Percentiles rank a stretch among this genome's conserved stretches.
These are phyloP conservation scores for Spicauda simplicius DNA, from an alignment of 2,888 invertebrate genomes.

Conservation along the genomic window DNA sequence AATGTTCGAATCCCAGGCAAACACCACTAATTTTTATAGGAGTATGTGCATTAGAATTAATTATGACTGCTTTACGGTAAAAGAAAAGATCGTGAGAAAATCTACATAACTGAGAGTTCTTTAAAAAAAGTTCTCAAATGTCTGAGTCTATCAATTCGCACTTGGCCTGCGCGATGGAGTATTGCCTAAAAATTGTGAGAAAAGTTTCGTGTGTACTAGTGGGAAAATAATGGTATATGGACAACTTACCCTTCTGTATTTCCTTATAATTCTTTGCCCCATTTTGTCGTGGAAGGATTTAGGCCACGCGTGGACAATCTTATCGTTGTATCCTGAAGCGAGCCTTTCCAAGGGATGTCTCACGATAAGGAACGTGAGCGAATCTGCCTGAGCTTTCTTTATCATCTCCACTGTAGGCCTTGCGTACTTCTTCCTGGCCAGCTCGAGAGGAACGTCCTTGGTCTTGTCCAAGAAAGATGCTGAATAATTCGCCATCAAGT, in stretches of 20 bases:
- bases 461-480: conserved; percentile 91
- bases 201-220: no score
- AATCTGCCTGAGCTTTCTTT: conserved; percentile 89
- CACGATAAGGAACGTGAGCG: conserved; percentile 92
- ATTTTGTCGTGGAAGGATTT: conserved; percentile 93
- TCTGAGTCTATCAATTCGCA: no score
- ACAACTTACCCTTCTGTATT: conserved; percentile 87
- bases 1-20: no score
- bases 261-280: conserved; percentile 90
- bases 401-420: conserved; percentile 90
- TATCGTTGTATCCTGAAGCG: conserved; percentile 93
- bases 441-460: conserved; percentile 90
- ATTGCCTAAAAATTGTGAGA: no score
- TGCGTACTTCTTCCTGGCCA: conserved; percentile 92
- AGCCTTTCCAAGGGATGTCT: conserved; percentile 92
- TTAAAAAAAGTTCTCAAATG: no score
- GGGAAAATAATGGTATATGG: no score
- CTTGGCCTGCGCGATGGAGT: no score
- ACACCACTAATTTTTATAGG: no score
- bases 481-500: conserved; percentile 92
- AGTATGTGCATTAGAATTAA: no score
- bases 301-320: conserved; percentile 92
- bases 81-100: no score
- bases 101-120: no score
- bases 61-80: no score